phyloP scores from a whole-genome alignment of 2,888 invertebrate genomes.

The Omphaloscelis lunosa region DNA sequence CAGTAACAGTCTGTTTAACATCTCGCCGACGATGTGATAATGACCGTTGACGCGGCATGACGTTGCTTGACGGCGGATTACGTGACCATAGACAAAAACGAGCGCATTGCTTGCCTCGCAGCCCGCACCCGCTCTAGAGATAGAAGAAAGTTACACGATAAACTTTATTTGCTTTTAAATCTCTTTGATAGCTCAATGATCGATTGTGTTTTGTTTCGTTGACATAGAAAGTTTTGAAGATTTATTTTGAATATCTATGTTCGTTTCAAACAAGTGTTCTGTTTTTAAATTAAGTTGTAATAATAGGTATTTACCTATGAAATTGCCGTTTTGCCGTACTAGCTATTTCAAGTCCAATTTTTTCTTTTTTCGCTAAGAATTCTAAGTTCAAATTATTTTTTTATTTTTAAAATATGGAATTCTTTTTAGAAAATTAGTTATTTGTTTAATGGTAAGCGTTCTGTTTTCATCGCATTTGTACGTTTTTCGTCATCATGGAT shows the following conservation, averaged over 20 bases:
- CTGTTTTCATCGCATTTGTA: no score
- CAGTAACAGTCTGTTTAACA: slow-evolving; percentile 64
- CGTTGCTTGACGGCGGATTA: slow-evolving; percentile 72
- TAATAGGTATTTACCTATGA: no score
- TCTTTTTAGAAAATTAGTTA: no score
- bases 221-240: slow-evolving; percentile 54
- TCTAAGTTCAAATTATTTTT: no score
- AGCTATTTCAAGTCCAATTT: no score
- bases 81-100: slow-evolving; percentile 60
- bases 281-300: not conserved
- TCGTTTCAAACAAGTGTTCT: slow-evolving; percentile 6
- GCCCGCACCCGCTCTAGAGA: slow-evolving; percentile 31
- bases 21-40: slow-evolving; percentile 74
- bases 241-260: slow-evolving; percentile 3
- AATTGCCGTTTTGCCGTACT: no score
- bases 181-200: slow-evolving; percentile 62
- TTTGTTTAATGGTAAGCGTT: no score
- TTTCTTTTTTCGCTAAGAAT: no score
- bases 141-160: slow-evolving; percentile 66
- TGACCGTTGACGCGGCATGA: slow-evolving; percentile 78
- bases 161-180: slow-evolving; percentile 61
- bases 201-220: slow-evolving; percentile 49
- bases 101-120: slow-evolving; percentile 34
- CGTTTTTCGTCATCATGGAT: no score
- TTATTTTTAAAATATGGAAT: no score